Conservation (phyloP, 64 coral and sea anemone species). For the Pocillopora damicornis region DNA sequence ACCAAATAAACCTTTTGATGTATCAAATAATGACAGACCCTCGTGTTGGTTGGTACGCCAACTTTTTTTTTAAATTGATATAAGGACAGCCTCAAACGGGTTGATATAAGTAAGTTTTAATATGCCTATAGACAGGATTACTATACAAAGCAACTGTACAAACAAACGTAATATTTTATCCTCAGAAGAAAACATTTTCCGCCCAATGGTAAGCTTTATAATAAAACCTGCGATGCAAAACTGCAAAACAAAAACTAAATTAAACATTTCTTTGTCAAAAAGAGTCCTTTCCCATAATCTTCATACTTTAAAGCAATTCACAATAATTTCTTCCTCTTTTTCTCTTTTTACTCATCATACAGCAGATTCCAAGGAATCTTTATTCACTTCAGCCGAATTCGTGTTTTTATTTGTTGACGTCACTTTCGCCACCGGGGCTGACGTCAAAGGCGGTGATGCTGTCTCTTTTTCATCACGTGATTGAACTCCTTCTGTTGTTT, state of each 20-base stretch:
- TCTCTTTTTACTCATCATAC: background rate
- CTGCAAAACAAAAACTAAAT: background rate
- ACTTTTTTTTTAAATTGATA: too few relatives aligned
- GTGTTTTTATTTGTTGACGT: background rate
- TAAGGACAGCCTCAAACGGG: too few relatives aligned
- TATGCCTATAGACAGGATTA: too few relatives aligned
- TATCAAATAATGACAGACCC: too few relatives aligned
- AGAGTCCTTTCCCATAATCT: background rate
- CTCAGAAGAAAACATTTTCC: too few relatives aligned
- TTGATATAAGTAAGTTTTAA: too few relatives aligned
- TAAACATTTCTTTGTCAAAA: background rate
- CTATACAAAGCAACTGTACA: too few relatives aligned
- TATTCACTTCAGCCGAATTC: background rate
- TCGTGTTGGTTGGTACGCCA: too few relatives aligned
- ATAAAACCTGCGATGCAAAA: background rate
- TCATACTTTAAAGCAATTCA: background rate
- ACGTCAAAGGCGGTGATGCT: background rate
- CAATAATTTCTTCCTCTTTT: background rate
- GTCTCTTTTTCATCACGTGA: background rate
- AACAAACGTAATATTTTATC: too few relatives aligned
- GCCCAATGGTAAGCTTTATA: too few relatives aligned
- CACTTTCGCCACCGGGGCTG: background rate
- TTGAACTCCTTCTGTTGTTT: background rate
- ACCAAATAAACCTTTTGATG: too few relatives aligned
- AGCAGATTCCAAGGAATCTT: constrained; percentile 6